Evolutionary conservation across 1,140 invertebrate species (phyloP), one percentile per base, ranked within the genome.

Genomic region (Bacillus rossius): DNA sequence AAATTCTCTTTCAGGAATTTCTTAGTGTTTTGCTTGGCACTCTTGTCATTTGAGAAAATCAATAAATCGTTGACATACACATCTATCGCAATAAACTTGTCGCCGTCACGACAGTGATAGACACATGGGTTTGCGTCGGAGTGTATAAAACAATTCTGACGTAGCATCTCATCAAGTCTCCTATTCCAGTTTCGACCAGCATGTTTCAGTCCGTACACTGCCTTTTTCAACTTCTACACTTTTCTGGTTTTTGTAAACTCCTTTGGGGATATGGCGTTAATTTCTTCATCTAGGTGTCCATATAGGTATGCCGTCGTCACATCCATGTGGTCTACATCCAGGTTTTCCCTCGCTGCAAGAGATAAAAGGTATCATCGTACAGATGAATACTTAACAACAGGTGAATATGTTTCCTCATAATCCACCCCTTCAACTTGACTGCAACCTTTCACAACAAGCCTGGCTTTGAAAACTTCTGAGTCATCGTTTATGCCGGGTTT

Each of bases 301-400:
- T 68, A 58, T 0, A 70, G 37, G 59, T 61, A 70, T 8, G 70
- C 60, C 3, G 65, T 62, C 0, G 58, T 40, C 2, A 65, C 56
- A 50, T 65, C 64, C 19, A 62, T 57, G 29, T 66, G 57, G 41
- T 54, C 49, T 2, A 60, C 41, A 7, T 61, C 19, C 3, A 61
- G 37, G 20, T 54, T 51, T 17, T 66, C n/a, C 8, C 29, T 43
- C 0, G 48, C 16, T 53, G 19, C n/a, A 14, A 47, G 42, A 19
- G 42, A 45, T 19, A 45, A 45, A n/a, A 45, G 42, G 42, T 45
- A n/a, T n/a, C n/a, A 45, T 45, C 42, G 5, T n/a, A 45, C 8
- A 22, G 3, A 45, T 22, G 14, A 19, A 14, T 45, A 14, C 42
- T 45, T 45, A 8, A 45, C 42, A 5, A 45, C 42, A 19, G 42